Base-by-base conservation (phyloP, 2,797 vertebrate species). In the Labroides dimidiatus region DNA sequence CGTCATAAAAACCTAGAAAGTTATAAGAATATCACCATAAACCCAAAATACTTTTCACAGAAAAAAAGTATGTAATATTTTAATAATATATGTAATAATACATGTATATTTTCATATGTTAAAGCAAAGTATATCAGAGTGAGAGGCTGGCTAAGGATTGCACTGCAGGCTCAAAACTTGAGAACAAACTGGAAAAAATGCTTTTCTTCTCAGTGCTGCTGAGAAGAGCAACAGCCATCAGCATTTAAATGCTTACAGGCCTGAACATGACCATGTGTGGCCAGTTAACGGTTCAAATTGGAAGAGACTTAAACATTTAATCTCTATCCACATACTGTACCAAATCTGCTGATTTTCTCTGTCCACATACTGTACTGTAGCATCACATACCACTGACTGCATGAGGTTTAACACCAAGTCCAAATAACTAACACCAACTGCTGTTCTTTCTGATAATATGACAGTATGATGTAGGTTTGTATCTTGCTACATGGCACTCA, bases 81-180 rank as follows among this genome's bases (percentile, higher is more conserved):
- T 6, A 27, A 6, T 27, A 3, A 27, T 27, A 27, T 27, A 27
- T 6, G 6, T 27, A 6, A 6, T 27, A 27, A 27, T 3, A 27
- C 6, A 27, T 27, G 27, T 27, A 27, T 27, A 6, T 27, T 3
- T 47, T 39, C 12, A 44, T 20, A 47, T 30, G 50, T 6, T 39
- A 3, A 45, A 16, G 4, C 1, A n/a, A 14, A 24, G 48, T 27
- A 47, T 54, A 9, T 4, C 36, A 16, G 43, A 77, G 64, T 66
- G 50, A 60, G 59, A 64, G 58, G 43, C 53, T 67, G 17, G 63
- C 30, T 54, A 41, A 58, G 24, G 9, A 15, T n/a, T 24, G 11
- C 33, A 53, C 19, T 33, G 30, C 27, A 21, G 51, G 50, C 42
- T 63, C 47, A 19, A 62, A 39, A 48, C 42, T 48, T 66, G 21